Conservation (phyloP, 2,888 invertebrate species). For the Maniola hyperantus region DNA sequence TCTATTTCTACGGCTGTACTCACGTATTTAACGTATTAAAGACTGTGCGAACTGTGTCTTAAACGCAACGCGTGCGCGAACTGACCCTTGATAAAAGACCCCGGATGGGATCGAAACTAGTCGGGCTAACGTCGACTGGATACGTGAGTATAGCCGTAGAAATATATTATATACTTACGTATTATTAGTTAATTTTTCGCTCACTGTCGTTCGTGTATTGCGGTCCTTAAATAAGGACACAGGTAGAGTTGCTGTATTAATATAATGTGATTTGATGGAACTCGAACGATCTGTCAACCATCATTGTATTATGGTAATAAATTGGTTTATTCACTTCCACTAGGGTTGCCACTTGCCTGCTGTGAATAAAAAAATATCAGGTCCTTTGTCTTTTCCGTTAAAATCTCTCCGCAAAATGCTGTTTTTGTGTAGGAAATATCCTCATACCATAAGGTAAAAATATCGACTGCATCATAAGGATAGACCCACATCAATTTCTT, state of each 20-base stretch:
- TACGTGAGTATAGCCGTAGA: too few relatives aligned
- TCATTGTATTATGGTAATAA: constrained; percentile 67
- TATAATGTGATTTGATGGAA: constrained; percentile 49
- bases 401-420: background rate
- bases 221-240: background rate
- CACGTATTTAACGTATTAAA: too few relatives aligned
- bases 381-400: background rate
- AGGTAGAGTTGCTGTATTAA: constrained; percentile 4
- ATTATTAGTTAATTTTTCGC: background rate
- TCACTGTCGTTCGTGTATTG: background rate
- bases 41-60: too few relatives aligned
- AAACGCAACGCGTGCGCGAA: too few relatives aligned
- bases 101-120: too few relatives aligned
- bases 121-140: too few relatives aligned
- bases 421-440: background rate
- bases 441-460: background rate
- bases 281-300: constrained; percentile 73
- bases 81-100: too few relatives aligned
- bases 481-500: background rate
- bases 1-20: too few relatives aligned
- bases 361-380: background rate
- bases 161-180: too few relatives aligned
- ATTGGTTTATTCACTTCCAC: constrained; percentile 46
- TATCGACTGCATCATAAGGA: background rate
- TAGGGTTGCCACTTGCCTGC: constrained; percentile 13